These are phyloP conservation scores for Argentina silus DNA, from an alignment of 2,797 vertebrate species.

Conservation along the genomic window DNA sequence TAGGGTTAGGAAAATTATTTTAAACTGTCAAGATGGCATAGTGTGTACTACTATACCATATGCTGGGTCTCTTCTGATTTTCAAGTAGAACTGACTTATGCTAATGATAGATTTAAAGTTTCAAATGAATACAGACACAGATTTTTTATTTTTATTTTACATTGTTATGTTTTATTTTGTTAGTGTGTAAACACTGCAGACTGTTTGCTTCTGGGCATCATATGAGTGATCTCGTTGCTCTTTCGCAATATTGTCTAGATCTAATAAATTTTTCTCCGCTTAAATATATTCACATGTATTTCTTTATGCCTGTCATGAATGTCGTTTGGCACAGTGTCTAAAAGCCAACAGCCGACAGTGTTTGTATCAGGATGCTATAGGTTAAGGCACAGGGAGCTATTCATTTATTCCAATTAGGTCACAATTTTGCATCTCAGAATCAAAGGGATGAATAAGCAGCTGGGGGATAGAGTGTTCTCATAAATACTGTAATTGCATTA, in stretches of 20 bases:
- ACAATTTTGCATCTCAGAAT: constrained; percentile 1
- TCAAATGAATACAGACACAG: too few relatives aligned
- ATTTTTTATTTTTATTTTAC: too few relatives aligned
- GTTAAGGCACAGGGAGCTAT: neutral
- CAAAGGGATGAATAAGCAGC: constrained; percentile 7
- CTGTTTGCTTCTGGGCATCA: too few relatives aligned
- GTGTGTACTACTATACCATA: neutral
- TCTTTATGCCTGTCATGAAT: neutral
- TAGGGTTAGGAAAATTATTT: neutral
- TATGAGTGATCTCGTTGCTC: too few relatives aligned
- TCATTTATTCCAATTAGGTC: neutral
- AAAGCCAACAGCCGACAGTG: neutral
- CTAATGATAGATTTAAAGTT: too few relatives aligned
- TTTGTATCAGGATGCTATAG: neutral
- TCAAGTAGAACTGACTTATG: too few relatives aligned
- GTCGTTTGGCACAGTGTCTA: neutral
- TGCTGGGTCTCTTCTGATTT: neutral
- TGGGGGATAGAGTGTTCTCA: constrained; percentile 3
- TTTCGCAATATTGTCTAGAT: neutral
- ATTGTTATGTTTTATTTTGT: too few relatives aligned
- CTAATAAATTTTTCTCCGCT: neutral
- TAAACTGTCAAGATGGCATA: neutral
- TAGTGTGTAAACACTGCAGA: too few relatives aligned
- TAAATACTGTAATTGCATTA: constrained; percentile 11
- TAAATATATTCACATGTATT: neutral